Conservation (phyloP, 2,797 vertebrate species). For the Thaleichthys pacificus region DNA sequence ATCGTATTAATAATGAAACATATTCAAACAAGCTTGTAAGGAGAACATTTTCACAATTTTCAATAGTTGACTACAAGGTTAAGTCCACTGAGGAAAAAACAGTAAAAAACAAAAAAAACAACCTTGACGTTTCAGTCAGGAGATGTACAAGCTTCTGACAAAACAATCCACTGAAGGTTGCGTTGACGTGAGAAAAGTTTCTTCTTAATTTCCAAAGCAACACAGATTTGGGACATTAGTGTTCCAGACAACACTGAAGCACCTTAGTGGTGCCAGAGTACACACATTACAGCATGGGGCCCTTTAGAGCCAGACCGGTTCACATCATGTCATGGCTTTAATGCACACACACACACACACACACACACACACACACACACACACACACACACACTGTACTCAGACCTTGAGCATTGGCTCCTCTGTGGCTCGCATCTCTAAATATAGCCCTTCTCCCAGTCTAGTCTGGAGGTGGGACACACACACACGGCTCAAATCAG, state of each 20-base stretch:
- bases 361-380: background rate
- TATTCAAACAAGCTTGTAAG: constrained; percentile 15
- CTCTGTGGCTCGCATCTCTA: background rate
- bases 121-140: no score
- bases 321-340: background rate
- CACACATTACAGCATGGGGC: background rate
- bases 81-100: no score
- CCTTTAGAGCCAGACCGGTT: background rate
- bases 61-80: constrained; percentile 8
- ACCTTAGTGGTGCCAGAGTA: background rate
- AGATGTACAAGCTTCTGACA: no score
- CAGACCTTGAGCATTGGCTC: background rate
- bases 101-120: no score
- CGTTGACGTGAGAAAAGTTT: no score
- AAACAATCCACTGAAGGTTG: no score
- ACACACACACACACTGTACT: background rate
- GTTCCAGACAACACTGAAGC: no score
- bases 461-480: background rate
- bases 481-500: background rate
- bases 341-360: background rate
- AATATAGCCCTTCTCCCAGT: background rate
- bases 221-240: no score
- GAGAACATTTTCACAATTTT: constrained; percentile 35
- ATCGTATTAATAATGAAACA: constrained; percentile 22
- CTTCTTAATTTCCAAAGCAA: no score